Evolutionary conservation across 2,797 vertebrate species (phyloP).

Genomic region (Threskiornis aethiopicus): DNA sequence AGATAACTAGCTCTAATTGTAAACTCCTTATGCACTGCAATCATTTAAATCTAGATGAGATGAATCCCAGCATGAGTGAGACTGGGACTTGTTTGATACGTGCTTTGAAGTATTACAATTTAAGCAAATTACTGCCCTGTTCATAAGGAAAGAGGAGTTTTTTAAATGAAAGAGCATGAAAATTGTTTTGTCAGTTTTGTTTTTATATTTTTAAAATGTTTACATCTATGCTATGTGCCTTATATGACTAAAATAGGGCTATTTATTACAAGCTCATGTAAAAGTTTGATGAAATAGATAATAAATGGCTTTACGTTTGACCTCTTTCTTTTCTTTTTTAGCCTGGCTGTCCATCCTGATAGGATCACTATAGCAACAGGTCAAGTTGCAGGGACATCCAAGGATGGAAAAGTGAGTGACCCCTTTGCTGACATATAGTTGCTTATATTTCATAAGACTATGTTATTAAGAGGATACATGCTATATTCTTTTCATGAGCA

Average conservation of each 20-base stretch:
- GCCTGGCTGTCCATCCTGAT: slow-evolving; percentile 96
- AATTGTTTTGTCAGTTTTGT: background rate
- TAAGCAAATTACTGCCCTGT: background rate
- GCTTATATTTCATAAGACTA: background rate
- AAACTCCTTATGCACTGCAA: background rate
- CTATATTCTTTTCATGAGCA: background rate
- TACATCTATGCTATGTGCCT: background rate
- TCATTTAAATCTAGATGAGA: background rate
- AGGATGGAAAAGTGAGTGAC: slow-evolving; percentile 93
- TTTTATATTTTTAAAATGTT: background rate
- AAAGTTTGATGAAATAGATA: background rate
- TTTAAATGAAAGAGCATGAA: background rate
- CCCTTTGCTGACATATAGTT: background rate
- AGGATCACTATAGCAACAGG: slow-evolving; percentile 99
- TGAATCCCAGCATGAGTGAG: background rate
- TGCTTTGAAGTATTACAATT: background rate
- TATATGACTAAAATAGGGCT: background rate
- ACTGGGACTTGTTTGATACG: background rate
- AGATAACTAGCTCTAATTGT: background rate
- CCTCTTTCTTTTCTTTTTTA: slow-evolving; percentile 60
- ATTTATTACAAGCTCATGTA: background rate
- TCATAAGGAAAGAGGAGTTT: background rate
- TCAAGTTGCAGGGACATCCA: slow-evolving; percentile 95
- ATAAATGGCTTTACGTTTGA: background rate
- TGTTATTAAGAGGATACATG: background rate